Base-by-base conservation (phyloP, 1,140 invertebrate genomes). In the Zaprionus ornatus region DNA sequence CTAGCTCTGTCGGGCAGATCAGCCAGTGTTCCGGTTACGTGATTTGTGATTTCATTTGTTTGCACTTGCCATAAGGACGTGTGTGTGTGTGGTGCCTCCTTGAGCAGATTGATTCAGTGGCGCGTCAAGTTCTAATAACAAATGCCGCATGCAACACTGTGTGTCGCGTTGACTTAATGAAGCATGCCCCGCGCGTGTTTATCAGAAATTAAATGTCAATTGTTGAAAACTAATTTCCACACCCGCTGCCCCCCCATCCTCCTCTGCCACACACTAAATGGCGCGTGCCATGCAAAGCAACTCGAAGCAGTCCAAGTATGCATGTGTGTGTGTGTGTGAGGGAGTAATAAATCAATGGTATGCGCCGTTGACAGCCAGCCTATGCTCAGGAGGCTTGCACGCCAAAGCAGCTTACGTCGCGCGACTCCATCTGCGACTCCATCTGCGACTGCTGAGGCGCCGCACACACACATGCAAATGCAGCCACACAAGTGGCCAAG, bases 141-240 rank as follows among this genome's bases (percentile, higher is more conserved):
- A 82, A 87, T 88, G 73, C 83, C 73, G 62, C 80, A 88, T 82
- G 80, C 83, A 79, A 87, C 76, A 78, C 73, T 65, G 71, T 77
- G 78, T 77, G 79, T 76, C 82, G 87, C 82, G 87, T 90, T 90
- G 86, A 90, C 82, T 90, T 90, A 90, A 90, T 90, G 86, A 90
- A 90, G 82, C 80, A 62, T 74, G 74, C 66, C 48, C 48, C 70
- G 84, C 84, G 79, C 86, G 82, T 90, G 87, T 83, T 90, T 90
- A 90, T 90, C 87, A 90, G 77, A 90, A 90, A 90, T 90, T 90
- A 90, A 90, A 90, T 90, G 86, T 86, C 86, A 90, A 90, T 90
- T 90, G 87, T 90, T 90, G 80, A 83, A 87, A 87, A 87, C 84
- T 88, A 87, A 87, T 87, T 87, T 87, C 70, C 70, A 75, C 70